Evolutionary conservation across 2,888 invertebrate genomes (phyloP), one percentile per base, ranked within the genome.

Genomic region (Opisthograptis luteolata): DNA sequence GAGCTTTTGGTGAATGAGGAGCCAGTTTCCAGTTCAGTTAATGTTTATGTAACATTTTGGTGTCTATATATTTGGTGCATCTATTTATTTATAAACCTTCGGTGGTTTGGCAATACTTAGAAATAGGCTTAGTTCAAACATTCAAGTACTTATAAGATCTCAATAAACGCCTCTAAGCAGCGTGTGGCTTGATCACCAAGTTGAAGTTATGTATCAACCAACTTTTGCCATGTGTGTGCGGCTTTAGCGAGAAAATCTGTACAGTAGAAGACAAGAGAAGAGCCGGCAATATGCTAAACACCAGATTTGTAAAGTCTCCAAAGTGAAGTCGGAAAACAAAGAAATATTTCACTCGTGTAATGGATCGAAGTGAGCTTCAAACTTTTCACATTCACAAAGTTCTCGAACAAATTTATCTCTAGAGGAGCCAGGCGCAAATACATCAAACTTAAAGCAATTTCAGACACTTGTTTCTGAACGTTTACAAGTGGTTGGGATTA

Each of bases 281-380:
- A 41, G 44, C 57, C 62, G 63, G 69, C 77, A 75, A 84, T 79
- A 84, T 84, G 78, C 76, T 70, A 73, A 80, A 82, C 78, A 82
- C 79, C 67, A 78, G 82, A 87, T 87, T 84, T 84, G 84, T 81
- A 80, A 80, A 80, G 83, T 81, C 72, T 66, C 75, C 63, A 63
- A 73, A 70, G 72, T 71, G 72, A 70, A 84, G 80, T 72, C 82
- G 79, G 84, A 87, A 88, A 89, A 89, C 89, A 90, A 89, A 89
- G 87, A 88, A 88, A 89, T 88, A 90, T 90, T 87, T 90, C 85
- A 89, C 82, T 85, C 83, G 82, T 83, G 86, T 89, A 89, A 90
- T 90, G 87, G 89, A 90, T 89, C 88, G 90, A 87, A 90, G 88
- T 87, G 82, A 85, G 85, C 85, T 87, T 79, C 80, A 84, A 90